Evolutionary conservation across 2,113 vertebrate species (phyloP).

Genomic region (Orycteropus afer): DNA sequence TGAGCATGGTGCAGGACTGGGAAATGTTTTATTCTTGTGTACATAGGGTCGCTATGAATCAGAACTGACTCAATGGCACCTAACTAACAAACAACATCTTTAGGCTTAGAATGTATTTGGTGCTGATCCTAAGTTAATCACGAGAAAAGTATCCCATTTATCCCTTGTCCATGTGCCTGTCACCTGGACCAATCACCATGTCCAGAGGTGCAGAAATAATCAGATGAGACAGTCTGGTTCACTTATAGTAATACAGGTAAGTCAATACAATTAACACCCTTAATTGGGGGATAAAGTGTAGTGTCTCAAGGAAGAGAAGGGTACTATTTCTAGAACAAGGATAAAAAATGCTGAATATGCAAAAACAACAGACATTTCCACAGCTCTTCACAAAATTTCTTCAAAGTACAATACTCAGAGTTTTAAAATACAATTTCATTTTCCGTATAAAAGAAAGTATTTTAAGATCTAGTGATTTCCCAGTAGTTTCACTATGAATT

Average conservation of each 20-base stretch:
- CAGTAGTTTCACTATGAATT: not conserved
- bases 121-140: not conserved
- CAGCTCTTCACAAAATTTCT: not conserved
- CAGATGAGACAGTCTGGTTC: not conserved
- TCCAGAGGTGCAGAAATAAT: not conserved
- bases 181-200: not conserved
- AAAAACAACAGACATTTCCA: not conserved
- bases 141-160: not conserved
- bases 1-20: too few species aligned
- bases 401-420: not conserved
- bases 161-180: not conserved
- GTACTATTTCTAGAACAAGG: not conserved
- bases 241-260: not conserved
- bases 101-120: not conserved
- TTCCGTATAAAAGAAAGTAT: not conserved
- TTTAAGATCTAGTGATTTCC: constrained; percentile 11
- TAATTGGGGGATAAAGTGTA: not conserved
- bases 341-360: not conserved
- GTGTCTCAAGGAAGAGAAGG: not conserved
- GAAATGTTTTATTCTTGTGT: too few species aligned
- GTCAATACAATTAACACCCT: not conserved
- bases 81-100: not conserved
- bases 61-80: too few species aligned
- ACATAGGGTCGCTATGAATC: too few species aligned
- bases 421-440: constrained; percentile 31